Conservation (phyloP, 2,797 vertebrate genomes). For the Pteropus rufus region DNA sequence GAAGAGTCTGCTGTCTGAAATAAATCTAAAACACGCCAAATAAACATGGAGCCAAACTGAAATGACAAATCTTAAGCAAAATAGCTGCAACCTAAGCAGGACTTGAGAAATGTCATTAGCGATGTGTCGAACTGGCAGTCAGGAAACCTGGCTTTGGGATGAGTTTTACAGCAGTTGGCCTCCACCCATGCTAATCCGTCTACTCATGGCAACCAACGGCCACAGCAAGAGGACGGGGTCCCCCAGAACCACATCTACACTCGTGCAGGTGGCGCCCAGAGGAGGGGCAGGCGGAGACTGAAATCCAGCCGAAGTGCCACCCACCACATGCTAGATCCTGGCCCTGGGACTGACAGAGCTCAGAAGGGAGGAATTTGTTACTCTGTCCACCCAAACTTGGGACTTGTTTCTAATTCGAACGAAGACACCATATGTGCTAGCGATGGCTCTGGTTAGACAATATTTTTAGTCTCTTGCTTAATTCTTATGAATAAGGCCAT, state of each 20-base stretch:
- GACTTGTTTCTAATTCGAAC: background rate
- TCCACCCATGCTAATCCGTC: background rate
- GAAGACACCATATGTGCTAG: background rate
- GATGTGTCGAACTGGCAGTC: background rate
- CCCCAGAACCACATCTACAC: background rate
- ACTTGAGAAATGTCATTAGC: background rate
- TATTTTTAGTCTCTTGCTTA: background rate
- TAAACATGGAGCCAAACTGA: conserved; percentile 38
- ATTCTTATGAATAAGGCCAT: background rate
- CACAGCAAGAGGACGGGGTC: background rate
- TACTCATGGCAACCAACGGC: background rate
- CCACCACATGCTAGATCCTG: background rate
- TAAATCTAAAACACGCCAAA: conserved; percentile 35
- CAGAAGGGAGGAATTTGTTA: background rate
- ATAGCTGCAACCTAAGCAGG: conserved; percentile 28
- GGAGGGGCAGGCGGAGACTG: background rate
- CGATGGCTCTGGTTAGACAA: background rate
- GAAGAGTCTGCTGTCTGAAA: background rate
- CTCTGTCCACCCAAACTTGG: background rate
- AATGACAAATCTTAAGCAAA: background rate
- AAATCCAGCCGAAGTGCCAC: background rate
- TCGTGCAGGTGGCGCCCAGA: background rate
- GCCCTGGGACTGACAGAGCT: background rate
- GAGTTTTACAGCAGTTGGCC: background rate
- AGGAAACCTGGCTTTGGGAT: background rate